These are phyloP conservation scores for Rhynchophorus ferrugineus DNA, from an alignment of 1,140 invertebrate genomes.

Conservation along the genomic window DNA sequence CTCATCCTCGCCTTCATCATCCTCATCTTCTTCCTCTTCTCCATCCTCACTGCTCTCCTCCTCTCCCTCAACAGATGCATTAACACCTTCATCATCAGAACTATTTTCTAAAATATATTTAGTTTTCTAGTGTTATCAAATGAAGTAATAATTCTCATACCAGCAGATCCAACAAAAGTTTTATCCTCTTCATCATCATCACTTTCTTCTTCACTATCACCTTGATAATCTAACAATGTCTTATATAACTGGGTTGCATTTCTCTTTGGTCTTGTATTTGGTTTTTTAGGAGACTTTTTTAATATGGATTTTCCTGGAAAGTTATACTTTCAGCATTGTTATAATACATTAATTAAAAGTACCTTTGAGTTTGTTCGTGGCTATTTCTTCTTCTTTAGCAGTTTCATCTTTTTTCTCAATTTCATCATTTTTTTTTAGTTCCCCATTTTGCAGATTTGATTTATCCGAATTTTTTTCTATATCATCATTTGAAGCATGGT, in stretches of 20 bases:
- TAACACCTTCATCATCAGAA: conserved; percentile 30
- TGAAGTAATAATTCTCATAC: conserved; percentile 9
- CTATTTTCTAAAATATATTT: conserved; percentile 15
- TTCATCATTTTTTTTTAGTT: background rate
- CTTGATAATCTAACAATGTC: conserved; percentile 25
- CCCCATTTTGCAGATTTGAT: conserved; percentile 1
- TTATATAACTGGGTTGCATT: conserved; percentile 33
- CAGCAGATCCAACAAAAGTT: conserved; percentile 34
- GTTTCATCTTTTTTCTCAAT: background rate
- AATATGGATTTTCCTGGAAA: conserved; percentile 25
- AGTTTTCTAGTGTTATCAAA: background rate
- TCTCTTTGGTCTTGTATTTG: conserved; percentile 28
- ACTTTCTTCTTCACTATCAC: conserved; percentile 27
- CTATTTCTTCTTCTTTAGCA: conserved; percentile 6
- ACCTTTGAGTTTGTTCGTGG: background rate
- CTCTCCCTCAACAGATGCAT: conserved; percentile 23
- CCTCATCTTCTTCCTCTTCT: conserved; percentile 28
- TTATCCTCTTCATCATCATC: conserved; percentile 38
- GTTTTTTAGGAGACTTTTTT: conserved; percentile 23
- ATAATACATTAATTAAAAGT: conserved; percentile 20
- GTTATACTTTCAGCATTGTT: background rate
- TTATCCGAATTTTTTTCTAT: conserved; percentile 13
- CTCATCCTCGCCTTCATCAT: conserved; percentile 29
- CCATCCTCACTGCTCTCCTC: conserved; percentile 25
- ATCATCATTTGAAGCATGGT: conserved; percentile 17